phyloP scores from a whole-genome alignment of 2,888 invertebrate species.

The Arctia plantaginis region DNA sequence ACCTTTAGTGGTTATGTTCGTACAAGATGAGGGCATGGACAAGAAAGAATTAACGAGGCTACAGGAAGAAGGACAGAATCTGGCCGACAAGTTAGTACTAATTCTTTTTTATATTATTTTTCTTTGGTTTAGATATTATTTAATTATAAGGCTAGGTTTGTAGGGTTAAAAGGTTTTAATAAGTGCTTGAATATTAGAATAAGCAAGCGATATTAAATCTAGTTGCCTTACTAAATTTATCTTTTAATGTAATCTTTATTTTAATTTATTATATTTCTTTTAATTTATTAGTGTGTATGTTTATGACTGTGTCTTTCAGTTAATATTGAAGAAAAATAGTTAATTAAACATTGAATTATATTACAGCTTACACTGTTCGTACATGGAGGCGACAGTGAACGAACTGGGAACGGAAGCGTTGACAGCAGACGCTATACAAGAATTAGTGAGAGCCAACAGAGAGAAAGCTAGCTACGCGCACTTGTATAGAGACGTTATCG shows the following conservation, averaged over 20 bases:
- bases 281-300: too few species aligned
- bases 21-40: conserved; percentile 93
- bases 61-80: conserved; percentile 95
- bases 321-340: background rate
- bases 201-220: too few species aligned
- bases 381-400: conserved; percentile 91
- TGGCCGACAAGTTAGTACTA: conserved; percentile 92
- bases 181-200: too few species aligned
- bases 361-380: conserved; percentile 93
- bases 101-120: background rate
- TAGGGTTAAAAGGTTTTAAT: too few species aligned
- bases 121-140: background rate
- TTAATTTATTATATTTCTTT: too few species aligned
- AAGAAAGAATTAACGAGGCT: conserved; percentile 95
- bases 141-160: background rate
- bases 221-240: too few species aligned
- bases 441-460: conserved; percentile 91
- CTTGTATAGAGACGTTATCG: conserved; percentile 91
- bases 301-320: background rate
- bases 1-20: conserved; percentile 96
- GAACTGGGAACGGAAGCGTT: conserved; percentile 88
- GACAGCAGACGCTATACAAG: conserved; percentile 90
- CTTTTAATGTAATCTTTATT: too few species aligned
- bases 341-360: background rate
- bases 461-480: conserved; percentile 93